Evolutionary conservation across 2,888 invertebrate genomes (phyloP).

Genomic region (Thecophora atra): DNA sequence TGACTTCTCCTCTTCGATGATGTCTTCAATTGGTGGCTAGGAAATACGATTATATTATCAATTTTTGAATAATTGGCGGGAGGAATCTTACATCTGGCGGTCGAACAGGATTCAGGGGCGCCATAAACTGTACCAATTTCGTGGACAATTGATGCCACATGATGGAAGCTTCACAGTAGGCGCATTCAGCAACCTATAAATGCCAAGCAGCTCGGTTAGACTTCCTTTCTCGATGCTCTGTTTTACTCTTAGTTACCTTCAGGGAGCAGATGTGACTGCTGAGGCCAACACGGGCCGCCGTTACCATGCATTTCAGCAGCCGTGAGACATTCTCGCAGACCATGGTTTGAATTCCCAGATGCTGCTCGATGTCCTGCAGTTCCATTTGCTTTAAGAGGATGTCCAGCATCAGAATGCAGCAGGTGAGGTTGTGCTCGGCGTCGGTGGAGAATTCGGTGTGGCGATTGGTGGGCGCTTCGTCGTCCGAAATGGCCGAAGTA

Average conservation of each 20-base stretch:
- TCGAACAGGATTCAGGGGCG: constrained; percentile 77
- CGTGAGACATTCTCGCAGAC: constrained; percentile 79
- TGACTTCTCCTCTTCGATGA: constrained; percentile 72
- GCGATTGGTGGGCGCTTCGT: constrained; percentile 71
- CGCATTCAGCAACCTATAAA: constrained; percentile 74
- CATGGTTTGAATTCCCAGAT: constrained; percentile 80
- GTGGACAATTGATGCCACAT: constrained; percentile 94
- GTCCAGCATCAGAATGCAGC: constrained; percentile 96
- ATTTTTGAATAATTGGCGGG: no score
- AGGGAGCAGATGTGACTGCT: constrained; percentile 70
- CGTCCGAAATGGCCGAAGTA: constrained; percentile 76
- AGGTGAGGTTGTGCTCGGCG: constrained; percentile 84
- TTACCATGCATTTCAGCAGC: constrained; percentile 79
- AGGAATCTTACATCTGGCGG: constrained; percentile 83
- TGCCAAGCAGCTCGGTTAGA: not conserved
- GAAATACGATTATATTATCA: no score
- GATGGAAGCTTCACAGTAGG: constrained; percentile 91
- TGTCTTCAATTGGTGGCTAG: constrained; percentile 75
- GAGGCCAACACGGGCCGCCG: constrained; percentile 76
- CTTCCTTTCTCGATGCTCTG: not conserved
- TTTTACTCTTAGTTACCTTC: constrained; percentile 58
- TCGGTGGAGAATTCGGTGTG: constrained; percentile 77
- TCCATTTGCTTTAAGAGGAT: constrained; percentile 94
- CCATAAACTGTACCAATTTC: constrained; percentile 81
- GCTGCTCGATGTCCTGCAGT: constrained; percentile 83